Evolutionary conservation across 2,797 vertebrate genomes (phyloP), one percentile per base, ranked within the genome.

Genomic region (Petrocephalus schoutedeni): DNA sequence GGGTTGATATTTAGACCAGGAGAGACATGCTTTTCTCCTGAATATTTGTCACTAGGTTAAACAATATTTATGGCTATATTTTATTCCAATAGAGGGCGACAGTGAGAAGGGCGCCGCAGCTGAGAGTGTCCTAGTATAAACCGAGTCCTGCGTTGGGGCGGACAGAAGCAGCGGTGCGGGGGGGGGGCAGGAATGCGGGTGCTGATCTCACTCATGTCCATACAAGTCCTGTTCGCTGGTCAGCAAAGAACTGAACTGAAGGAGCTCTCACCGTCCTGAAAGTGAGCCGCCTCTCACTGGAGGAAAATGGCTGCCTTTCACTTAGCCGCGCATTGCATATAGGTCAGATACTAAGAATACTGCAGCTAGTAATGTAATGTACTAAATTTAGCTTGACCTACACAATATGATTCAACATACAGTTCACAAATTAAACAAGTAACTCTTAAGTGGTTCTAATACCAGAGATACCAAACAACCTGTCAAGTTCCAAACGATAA

Each of bases 221-320:
- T 87, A 89, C 89, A 89, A 87, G 89, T 89, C 89, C 74, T 74
- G 87, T 71, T 87, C 64, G 23, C 36, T 45, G 53, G 85, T 84
- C 45, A 74, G 77, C 23, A 86, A 41, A 57, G 58, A 51, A 45
- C 53, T 67, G 58, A 51, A 45, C 53, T 67, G 12, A 45, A 58
- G 21, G 71, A 51, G 64, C 86, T 74, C 85, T 51, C n/a, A 53
- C 53, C 57, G 32, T 57, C 87, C 49, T 53, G 61, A 58, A 49
- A 74, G 4, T 58, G 59, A 88, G 49, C 84, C 32, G 21, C 49
- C 61, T 82, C 10, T 57, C 71, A 84, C 82, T 57, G 53, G 8
- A 74, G 51, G 23, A 19, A 64, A 21, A 61, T 57, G 2, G 23
- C 23, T 36, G 56, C 23, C 57, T 61, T 19, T 8, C 21, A 51